Evolutionary conservation across 2,113 vertebrate species (phyloP), one percentile per base, ranked within the genome.

Genomic region (Aldabrachelys gigantea): DNA sequence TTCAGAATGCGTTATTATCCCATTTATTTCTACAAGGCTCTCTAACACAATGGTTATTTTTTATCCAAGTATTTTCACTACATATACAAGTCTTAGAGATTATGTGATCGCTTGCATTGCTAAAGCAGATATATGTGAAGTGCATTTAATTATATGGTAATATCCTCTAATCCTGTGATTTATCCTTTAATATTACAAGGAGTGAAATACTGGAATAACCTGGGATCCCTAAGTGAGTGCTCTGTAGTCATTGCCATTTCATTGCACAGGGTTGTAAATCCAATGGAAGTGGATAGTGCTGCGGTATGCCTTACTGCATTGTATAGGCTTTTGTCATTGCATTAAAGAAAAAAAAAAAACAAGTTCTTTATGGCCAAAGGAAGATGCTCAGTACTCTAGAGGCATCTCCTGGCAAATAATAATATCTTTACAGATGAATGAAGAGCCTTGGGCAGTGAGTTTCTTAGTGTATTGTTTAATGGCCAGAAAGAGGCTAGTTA

Each of bases 101-200:
- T 13, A 76, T 49, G 1, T 2, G 2, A n/a, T 11, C 1, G 16
- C 9, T 1, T 1, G 29, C 52, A n/a, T 50, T 8, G 0, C 62
- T 5, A 65, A 59, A 4, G 4, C 84, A 3, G 0, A 44, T 44
- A 44, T 41, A 6, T 41, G 5, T 0, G 1, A 89, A 5, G 4
- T 1, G 11, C 14, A 0, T 21, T 6, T 50, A 3, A 3, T n/a
- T 88, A 5, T 25, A n/a, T 11, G 80, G 54, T 22, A 56, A 25
- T 2, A 1, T 19, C 47, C 38, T 0, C 0, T 3, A 3, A 84
- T n/a, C 50, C 80, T 5, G 9, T 21, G 1, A 0, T 54, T 72
- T 69, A 50, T 53, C 13, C 31, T 16, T 27, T 47, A 3, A 14
- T 19, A 2, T 69, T 76, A 10, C 56, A 4, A 41, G 6, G 5